Base-by-base conservation (phyloP, 2,888 invertebrate genomes). In the Acleris laterana region DNA sequence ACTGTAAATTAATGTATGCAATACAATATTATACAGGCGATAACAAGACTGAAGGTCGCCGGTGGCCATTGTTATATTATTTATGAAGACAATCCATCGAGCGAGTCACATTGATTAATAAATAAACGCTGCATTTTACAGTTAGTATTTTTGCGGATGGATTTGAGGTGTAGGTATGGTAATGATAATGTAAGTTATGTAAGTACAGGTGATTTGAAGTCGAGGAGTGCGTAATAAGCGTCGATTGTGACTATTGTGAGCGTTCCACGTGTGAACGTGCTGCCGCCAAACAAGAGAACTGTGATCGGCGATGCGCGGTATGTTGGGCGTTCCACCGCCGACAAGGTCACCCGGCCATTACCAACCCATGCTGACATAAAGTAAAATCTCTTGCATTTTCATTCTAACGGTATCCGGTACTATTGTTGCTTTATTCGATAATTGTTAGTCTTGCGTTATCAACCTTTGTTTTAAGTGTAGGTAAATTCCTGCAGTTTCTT, bases 341-440 rank as follows among this genome's bases (percentile, higher is more conserved):
- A 77, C 86, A 87, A 88, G 87, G 87, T 83, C 83, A 79, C 79
- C 77, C 78, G 79, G 81, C 78, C 78, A 77, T 74, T 73, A 68
- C 70, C 71, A 73, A 65, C 72, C 75, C 62, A 58, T 61, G 62
- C 60, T 69, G 71, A 69, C 71, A 69, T 50, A 66, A 68, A 61
- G 22, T 16, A 52, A 57, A 44, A 20, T 56, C 44, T 66, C 22
- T 16, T 6, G 4, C 52, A 25, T 63, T 61, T 42, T 48, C 51
- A 46, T 51, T 56, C 32, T 67, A 56, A 61, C 66, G 63, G 53
- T 69, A 72, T 66, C 32, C 9, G 63, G 69, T 67, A 71, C 71
- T 72, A 42, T 28, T 76, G 75, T 75, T 73, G 71, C 69, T 72
- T 77, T 73, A 19, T 7, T 20, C 74, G 70, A 73, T 70, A 72